A percentile compares a stretch with the other conserved stretches of the same genome.
Conservation (phyloP, 2,888 invertebrate genomes). For the Cataglyphis rosenhaueri region DNA sequence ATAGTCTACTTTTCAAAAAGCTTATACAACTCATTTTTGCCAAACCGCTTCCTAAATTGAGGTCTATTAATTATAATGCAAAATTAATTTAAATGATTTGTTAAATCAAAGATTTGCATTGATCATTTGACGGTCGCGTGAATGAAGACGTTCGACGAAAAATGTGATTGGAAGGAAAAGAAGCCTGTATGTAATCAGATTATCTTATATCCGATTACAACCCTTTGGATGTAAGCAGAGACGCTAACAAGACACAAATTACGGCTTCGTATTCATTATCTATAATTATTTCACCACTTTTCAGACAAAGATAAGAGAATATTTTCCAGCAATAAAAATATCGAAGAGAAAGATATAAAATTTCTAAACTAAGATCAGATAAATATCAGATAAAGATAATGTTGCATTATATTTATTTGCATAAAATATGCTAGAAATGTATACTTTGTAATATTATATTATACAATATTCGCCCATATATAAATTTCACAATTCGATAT, state of each 20-base stretch:
- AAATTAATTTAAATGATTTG: neutral
- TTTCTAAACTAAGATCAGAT: neutral
- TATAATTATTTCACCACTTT: conserved; percentile 46
- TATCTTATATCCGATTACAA: conserved; percentile 79
- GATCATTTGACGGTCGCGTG: conserved; percentile 53
- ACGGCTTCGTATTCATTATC: conserved; percentile 72
- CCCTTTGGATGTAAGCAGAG: conserved; percentile 70
- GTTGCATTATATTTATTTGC: neutral
- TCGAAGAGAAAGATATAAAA: neutral
- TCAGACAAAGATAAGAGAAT: conserved; percentile 10
- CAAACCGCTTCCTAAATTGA: neutral
- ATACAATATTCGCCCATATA: neutral
- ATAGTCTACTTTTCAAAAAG: neutral
- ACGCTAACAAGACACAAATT: conserved; percentile 55
- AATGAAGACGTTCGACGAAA: conserved; percentile 53
- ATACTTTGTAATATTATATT: neutral
- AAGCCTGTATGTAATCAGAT: conserved; percentile 73
- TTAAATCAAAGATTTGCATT: conserved; percentile 10
- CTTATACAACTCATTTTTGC: neutral
- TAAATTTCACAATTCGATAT: conserved; percentile 20
- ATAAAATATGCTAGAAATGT: neutral
- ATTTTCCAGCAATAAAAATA: neutral
- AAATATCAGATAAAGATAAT: neutral
- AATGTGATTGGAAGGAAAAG: conserved; percentile 50
- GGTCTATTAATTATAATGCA: too few species aligned